These are phyloP conservation scores for Oithona nana DNA, from an alignment of 2,888 invertebrate species.

Conservation along the genomic window DNA sequence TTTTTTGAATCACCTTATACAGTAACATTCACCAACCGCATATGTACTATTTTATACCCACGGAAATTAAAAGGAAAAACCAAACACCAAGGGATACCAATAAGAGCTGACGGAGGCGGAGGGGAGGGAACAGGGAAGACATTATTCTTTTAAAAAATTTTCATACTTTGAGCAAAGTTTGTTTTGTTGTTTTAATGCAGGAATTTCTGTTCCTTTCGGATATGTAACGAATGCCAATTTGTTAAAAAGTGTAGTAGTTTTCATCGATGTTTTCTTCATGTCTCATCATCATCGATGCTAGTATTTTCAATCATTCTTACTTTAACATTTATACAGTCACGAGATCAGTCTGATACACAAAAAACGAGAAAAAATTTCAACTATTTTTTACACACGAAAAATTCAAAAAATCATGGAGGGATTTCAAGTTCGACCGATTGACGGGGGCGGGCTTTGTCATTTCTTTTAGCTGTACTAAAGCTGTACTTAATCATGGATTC, in stretches of 20 bases:
- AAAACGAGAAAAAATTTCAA: not conserved
- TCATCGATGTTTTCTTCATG: not conserved
- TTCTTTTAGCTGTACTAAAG: not conserved
- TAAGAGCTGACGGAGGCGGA: too few species aligned
- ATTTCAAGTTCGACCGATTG: too few species aligned
- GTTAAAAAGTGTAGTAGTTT: not conserved
- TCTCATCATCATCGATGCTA: not conserved
- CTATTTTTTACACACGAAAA: too few species aligned
- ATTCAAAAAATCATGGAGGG: too few species aligned
- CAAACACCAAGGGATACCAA: too few species aligned
- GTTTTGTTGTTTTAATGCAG: not conserved
- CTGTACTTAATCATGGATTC: not conserved
- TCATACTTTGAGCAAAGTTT: not conserved
- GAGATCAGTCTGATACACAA: not conserved
- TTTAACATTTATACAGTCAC: not conserved
- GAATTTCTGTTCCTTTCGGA: not conserved
- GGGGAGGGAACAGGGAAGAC: too few species aligned
- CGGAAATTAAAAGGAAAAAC: too few species aligned
- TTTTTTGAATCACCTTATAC: too few species aligned
- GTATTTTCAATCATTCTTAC: not conserved
- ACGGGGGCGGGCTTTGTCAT: too few species aligned
- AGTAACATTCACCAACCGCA: too few species aligned
- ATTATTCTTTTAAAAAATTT: too few species aligned
- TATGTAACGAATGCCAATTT: not conserved
- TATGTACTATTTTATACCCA: too few species aligned